Evolutionary conservation across 1,140 invertebrate genomes (phyloP).

Genomic region (Dreissena polymorpha): DNA sequence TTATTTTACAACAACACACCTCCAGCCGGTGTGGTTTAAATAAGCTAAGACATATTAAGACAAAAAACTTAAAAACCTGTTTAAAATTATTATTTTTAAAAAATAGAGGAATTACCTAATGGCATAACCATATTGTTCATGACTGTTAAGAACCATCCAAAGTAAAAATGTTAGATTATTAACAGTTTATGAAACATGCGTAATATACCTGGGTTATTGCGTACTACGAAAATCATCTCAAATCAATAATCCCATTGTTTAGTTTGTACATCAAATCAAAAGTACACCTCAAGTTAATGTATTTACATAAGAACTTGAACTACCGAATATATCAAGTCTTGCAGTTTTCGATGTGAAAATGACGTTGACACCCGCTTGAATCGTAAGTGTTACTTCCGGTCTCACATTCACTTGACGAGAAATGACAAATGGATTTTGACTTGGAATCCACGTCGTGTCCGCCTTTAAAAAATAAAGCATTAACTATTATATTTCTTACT

Average conservation of each 20-base stretch:
- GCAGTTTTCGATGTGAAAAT: background rate
- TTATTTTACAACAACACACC: background rate
- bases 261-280: too few relatives aligned
- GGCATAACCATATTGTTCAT: background rate
- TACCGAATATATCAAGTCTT: constrained; percentile 13
- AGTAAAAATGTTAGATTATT: background rate
- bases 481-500: too few relatives aligned
- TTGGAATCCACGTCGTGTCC: constrained; percentile 21
- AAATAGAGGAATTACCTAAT: background rate
- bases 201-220: background rate
- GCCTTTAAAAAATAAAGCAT: background rate
- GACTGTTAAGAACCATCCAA: background rate
- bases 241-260: background rate
- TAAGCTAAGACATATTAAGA: background rate
- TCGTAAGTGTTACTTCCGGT: background rate
- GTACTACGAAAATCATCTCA: background rate
- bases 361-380: constrained; percentile 20
- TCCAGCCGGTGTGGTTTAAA: background rate
- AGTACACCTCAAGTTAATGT: too few relatives aligned
- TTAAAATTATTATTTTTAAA: background rate
- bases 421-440: constrained; percentile 8
- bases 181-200: background rate
- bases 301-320: background rate
- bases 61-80: background rate
- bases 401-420: background rate